Base-by-base conservation (phyloP, 2,113 vertebrate genomes). In the Aramus guarauna region DNA sequence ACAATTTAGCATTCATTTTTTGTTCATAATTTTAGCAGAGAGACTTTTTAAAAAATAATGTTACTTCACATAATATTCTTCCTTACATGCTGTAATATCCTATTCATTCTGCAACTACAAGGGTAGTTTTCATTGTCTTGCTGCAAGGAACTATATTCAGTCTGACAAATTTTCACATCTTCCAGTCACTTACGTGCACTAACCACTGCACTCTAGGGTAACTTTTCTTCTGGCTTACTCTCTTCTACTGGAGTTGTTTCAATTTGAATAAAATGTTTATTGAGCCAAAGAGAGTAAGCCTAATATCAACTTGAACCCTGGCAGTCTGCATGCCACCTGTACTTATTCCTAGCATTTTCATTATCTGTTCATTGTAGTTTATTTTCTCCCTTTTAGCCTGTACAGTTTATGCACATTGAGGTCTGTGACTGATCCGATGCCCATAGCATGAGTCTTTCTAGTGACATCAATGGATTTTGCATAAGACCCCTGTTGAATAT, bases 1-100 rank as follows among this genome's bases (percentile, higher is more conserved):
- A 90, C 80, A 75, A 93, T 93, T 95, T 91, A 92, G 12, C 58
- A 93, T 96, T 94, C 39, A 43, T 73, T 93, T 92, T 92, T 75
- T 92, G 43, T 80, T 94, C 59, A 7, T 83, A 92, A 95, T 93
- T 92, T 88, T 67, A 95, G 50, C 71, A 79, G 64, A 85, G 59
- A 82, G 34, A 37, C 66, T 85, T 92, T 85, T 95, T 60, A 96
- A 96, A 97, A 90, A 95, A 87, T 90, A 94, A 95, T 94, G 55
- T 76, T 88, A 39, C 81, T 96, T 92, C 84, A 95, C 41, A 90
- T 94, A 91, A 91, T 76, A 90, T 64, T 91, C 71, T 81, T 92
- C 16, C 32, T 92, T 94, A 96, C 92, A 97, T 79, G 90, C 37
- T 88, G 45, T 77, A 85, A 91, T 56, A 80, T 55, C 39, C 53